Conservation (phyloP, 2,797 vertebrate species). For the Platalea minor region DNA sequence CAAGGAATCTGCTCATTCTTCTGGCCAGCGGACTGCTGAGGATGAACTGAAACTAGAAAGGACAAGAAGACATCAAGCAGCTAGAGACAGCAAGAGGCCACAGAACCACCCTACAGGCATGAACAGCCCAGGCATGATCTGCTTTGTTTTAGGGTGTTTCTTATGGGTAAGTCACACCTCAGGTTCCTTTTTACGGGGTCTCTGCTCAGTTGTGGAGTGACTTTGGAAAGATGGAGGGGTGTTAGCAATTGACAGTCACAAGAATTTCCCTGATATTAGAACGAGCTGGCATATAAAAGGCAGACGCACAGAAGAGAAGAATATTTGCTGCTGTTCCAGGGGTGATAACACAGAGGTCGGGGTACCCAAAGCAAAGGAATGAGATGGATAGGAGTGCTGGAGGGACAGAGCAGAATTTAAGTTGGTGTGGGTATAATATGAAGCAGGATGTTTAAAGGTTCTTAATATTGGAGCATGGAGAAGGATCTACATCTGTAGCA, state of each 20-base stretch:
- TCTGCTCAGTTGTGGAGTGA: not conserved
- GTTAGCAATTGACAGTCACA: not conserved
- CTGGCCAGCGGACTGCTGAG: not conserved
- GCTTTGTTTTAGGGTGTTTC: conserved; percentile 30
- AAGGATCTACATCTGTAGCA: not conserved
- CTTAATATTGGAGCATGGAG: not conserved
- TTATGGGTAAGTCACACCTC: conserved; percentile 62
- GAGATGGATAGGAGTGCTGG: not conserved
- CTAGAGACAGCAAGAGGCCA: not conserved
- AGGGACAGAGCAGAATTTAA: not conserved
- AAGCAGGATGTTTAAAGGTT: not conserved
- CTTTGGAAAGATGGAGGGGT: not conserved
- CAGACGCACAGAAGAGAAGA: not conserved
- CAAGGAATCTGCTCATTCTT: not conserved
- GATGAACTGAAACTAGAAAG: conserved; percentile 17
- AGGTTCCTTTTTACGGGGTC: not conserved
- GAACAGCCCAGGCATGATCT: not conserved
- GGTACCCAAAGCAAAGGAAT: not conserved
- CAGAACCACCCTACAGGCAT: not conserved
- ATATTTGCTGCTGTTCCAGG: not conserved
- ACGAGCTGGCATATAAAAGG: not conserved
- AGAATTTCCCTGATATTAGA: not conserved
- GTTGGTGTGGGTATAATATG: not conserved
- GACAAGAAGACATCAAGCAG: not conserved
- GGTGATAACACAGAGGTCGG: not conserved